phyloP scores from a whole-genome alignment of 2,888 invertebrate species.

The Shargacucullia verbasci region DNA sequence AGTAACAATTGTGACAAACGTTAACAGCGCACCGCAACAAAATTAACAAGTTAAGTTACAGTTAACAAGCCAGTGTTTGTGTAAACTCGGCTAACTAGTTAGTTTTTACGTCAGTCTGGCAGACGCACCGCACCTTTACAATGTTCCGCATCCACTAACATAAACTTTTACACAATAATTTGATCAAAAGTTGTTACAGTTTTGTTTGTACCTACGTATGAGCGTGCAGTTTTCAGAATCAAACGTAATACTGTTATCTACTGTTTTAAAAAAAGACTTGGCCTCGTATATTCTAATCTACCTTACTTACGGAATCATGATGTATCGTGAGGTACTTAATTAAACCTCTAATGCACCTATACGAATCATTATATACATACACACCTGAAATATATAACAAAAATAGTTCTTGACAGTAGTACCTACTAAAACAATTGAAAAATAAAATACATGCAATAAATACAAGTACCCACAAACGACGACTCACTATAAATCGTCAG shows the following conservation, averaged over 20 bases:
- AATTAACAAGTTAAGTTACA: conserved; percentile 85
- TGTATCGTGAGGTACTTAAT: no score
- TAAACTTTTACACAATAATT: conserved; percentile 58
- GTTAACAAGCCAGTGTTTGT: conserved; percentile 83
- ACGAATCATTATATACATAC: no score
- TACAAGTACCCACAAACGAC: no score
- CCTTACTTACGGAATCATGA: no score
- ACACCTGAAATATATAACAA: no score
- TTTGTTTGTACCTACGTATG: conserved; percentile 30
- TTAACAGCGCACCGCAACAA: conserved; percentile 70
- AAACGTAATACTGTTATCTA: conserved; percentile 19
- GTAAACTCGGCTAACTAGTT: conserved; percentile 84
- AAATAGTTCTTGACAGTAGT: no score
- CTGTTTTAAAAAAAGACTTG: no score
- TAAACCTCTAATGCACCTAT: no score
- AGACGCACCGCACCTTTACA: conserved; percentile 63
- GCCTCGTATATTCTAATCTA: no score
- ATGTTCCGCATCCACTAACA: conserved; percentile 40
- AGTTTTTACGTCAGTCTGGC: conserved; percentile 71
- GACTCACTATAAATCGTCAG: no score
- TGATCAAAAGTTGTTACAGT: conserved; percentile 53
- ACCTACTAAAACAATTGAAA: no score
- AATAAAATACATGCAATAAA: no score
- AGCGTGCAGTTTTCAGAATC: conserved; percentile 33
- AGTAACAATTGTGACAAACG: conserved; percentile 78